Base-by-base conservation (phyloP, 2,888 invertebrate genomes). In the Lathronympha strigana region DNA sequence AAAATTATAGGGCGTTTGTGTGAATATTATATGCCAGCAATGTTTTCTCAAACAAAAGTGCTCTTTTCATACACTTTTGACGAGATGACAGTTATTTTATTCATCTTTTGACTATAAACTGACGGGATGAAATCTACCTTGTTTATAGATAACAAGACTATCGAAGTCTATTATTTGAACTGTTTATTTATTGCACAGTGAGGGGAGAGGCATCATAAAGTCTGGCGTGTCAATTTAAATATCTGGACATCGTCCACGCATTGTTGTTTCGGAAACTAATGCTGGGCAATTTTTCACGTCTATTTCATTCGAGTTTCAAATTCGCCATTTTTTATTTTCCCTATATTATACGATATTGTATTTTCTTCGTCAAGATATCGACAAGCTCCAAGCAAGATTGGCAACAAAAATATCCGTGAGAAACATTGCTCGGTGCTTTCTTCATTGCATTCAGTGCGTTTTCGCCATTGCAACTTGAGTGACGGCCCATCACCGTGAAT, bases 361-460 rank as follows among this genome's bases (percentile, higher is more conserved):
- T 38, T 47, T 28, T 36, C 17, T 15, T n/a, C 17, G 11, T 47
- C 15, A n/a, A 40, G 47, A 43, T 47, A 50, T 51, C 17, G 38
- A 57, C 19, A 33, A 28, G 49, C 50, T 43, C n/a, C 28, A 38
- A n/a, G 47, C 23, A 23, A 23, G 33, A 47, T 61, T 19, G 38
- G 40, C 36, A 13, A 38, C 40, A 61, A 47, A 61, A 49, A 54
- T 64, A 64, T 53, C 66, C 66, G 66, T 66, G 66, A 61, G 66
- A 66, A 66, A 43, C n/a, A 47, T 47, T 21, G 31, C 49, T 17
- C 53, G 38, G 19, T 47, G 38, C 58, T 61, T 72, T 70, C 70
- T 67, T 70, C 71, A 68, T 68, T 70, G 72, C 76, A 76, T 75
- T 73, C 68, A 79, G 69, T 80, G 80, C 81, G 83, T 83, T 84